These are phyloP conservation scores for Carpatolechia fugitivella DNA, from an alignment of 2,888 invertebrate species.

Conservation along the genomic window DNA sequence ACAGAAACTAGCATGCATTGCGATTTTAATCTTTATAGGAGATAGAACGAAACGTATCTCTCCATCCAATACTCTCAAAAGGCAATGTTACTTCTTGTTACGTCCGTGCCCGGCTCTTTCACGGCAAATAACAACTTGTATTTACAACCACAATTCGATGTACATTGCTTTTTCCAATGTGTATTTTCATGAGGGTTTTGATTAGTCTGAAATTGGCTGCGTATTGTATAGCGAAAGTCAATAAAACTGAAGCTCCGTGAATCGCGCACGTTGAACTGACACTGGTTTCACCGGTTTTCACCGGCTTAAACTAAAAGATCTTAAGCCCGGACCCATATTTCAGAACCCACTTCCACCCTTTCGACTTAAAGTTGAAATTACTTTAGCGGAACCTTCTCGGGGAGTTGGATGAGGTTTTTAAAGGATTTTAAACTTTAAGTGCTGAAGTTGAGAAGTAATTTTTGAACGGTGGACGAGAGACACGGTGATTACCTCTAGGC, in stretches of 20 bases:
- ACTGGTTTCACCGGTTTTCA: conserved; percentile 1
- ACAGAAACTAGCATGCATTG: too few relatives aligned
- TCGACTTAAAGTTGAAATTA: background rate
- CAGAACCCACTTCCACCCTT: background rate
- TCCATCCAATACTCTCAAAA: too few relatives aligned
- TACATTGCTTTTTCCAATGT: too few relatives aligned
- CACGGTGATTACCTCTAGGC: background rate
- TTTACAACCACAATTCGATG: too few relatives aligned
- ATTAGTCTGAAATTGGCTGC: too few relatives aligned
- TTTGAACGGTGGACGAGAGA: background rate
- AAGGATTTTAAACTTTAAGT: background rate
- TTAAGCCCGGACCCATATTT: background rate
- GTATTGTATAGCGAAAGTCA: too few relatives aligned
- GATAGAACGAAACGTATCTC: too few relatives aligned
- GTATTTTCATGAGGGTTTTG: conserved; percentile 4
- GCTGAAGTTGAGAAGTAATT: background rate
- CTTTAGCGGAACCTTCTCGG: background rate
- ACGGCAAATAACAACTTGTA: too few relatives aligned
- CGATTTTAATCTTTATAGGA: too few relatives aligned
- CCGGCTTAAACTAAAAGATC: background rate
- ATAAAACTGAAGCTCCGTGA: too few relatives aligned
- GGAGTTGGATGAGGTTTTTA: background rate
- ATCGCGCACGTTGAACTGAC: background rate
- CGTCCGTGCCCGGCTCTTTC: too few relatives aligned
- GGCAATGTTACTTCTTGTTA: too few relatives aligned